Conservation (phyloP, 2,888 invertebrate genomes). For the Meghimatium bilineatum region DNA sequence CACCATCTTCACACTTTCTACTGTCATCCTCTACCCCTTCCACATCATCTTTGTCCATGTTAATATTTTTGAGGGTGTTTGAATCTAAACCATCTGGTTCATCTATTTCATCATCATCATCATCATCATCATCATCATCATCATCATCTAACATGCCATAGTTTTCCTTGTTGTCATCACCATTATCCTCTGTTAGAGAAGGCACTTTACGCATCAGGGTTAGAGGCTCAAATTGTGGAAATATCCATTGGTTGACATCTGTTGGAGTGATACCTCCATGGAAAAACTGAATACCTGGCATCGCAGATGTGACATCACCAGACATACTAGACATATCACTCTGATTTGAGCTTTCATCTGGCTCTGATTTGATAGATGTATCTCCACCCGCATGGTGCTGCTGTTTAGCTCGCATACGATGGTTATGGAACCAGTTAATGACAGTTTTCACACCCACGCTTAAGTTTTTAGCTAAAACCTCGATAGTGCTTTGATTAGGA, state of each 20-base stretch:
- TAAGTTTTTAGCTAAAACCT: conserved; percentile 93
- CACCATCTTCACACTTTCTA: conserved; percentile 3
- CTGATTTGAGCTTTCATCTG: conserved; percentile 70
- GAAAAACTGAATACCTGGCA: conserved; percentile 47
- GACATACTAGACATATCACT: conserved; percentile 69
- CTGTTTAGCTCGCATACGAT: conserved; percentile 94
- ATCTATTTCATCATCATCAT: conserved; percentile 46
- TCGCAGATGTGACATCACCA: conserved; percentile 61
- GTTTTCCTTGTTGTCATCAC: conserved; percentile 49
- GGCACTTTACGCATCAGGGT: conserved; percentile 49
- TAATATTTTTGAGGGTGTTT: conserved; percentile 21
- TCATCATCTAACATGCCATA: conserved; percentile 37
- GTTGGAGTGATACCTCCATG: conserved; percentile 34
- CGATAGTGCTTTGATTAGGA: conserved; percentile 96
- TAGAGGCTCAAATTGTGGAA: conserved; percentile 74
- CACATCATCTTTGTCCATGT: conserved; percentile 24
- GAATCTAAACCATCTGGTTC: conserved; percentile 49
- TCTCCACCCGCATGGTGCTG: conserved; percentile 64
- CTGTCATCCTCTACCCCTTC: conserved; percentile 14
- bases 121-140: conserved; percentile 39
- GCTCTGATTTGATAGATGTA: conserved; percentile 62
- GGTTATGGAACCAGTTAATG: conserved; percentile 99
- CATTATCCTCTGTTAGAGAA: conserved; percentile 37
- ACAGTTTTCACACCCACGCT: conserved; percentile 95
- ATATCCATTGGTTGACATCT: conserved; percentile 72